Evolutionary conservation across 2,113 vertebrate species (phyloP).

Genomic region (Narcine bancroftii): DNA sequence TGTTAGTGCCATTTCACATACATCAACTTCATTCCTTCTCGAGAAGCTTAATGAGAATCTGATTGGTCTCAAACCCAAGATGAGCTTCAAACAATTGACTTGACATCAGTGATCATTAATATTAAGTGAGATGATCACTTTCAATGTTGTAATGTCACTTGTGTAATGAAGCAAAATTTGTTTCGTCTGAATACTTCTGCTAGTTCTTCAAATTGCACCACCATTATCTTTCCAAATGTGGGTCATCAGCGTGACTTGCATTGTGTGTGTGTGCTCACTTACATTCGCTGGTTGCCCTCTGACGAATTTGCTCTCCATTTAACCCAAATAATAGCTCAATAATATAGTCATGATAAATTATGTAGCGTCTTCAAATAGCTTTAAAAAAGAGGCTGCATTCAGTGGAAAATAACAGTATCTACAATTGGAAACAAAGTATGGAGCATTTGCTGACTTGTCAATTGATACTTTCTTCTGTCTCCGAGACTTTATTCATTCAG

Average conservation of each 20-base stretch:
- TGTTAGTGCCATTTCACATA: not conserved
- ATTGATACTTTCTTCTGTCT: not conserved
- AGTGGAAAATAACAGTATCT: not conserved
- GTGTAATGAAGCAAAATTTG: not conserved
- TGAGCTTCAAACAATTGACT: not conserved
- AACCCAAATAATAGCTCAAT: not conserved
- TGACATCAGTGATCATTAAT: not conserved
- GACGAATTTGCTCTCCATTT: too few relatives aligned
- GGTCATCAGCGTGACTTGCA: not conserved
- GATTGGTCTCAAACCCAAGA: not conserved
- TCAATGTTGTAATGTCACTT: not conserved
- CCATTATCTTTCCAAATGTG: too few relatives aligned
- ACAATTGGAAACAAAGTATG: not conserved
- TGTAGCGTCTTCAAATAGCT: not conserved
- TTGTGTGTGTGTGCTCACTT: too few relatives aligned
- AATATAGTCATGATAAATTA: not conserved
- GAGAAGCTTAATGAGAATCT: not conserved
- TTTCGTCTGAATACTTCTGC: not conserved
- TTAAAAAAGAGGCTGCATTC: not conserved
- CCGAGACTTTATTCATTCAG: not conserved
- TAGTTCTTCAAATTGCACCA: not conserved
- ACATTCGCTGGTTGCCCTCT: too few relatives aligned
- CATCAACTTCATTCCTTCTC: not conserved
- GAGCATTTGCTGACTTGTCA: not conserved
- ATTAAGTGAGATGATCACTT: not conserved